Evolutionary conservation across 2,888 invertebrate genomes (phyloP), one percentile per base, ranked within the genome.

Genomic region (Panzeria rudis): DNA sequence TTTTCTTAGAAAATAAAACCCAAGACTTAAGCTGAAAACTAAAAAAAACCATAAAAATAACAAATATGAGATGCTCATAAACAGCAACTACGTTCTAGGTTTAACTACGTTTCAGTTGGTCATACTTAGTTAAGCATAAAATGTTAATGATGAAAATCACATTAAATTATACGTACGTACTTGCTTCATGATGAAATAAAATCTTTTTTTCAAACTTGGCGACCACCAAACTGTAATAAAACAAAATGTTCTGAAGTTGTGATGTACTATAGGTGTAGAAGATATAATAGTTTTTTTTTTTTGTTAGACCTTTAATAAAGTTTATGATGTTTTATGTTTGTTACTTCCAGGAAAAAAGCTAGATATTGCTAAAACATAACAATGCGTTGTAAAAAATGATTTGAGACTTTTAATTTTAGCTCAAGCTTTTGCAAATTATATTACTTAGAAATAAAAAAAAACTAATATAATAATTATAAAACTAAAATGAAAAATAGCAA

Each of bases 51-150:
- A 38, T 13, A 47, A 11, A 35, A 73, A 41, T 5, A 25, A n/a
- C 17, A 35, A 56, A 52, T 20, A 11, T 20, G 9, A 66, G n/a
- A 17, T 64, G 17, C 32, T 44, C n/a, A 66, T 47, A 17, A 69
- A 44, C 6, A 64, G 8, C 17, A 62, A 50, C 59, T 59, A 29
- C 50, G 56, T 72, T 83, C 50, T 77, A 72, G 15, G 76, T 66
- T 71, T 71, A 76, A 77, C 23, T 64, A 41, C 64, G 32, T 62
- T 75, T 82, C 25, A 20, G 29, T 54, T 71, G 86, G 89, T 91
- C 89, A 90, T 90, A 90, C 89, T 88, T 88, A 86, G 90, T 88
- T 89, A 88, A 83, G 83, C 88, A 86, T 81, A 83, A 87, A 84
- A 84, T 84, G 78, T 86, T 82, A 77, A 71, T 85, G 44, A 82